A percentile compares a stretch with the other conserved stretches of the same genome.
Conservation (phyloP, 2,797 vertebrate genomes). For the Hippocampus kuda region DNA sequence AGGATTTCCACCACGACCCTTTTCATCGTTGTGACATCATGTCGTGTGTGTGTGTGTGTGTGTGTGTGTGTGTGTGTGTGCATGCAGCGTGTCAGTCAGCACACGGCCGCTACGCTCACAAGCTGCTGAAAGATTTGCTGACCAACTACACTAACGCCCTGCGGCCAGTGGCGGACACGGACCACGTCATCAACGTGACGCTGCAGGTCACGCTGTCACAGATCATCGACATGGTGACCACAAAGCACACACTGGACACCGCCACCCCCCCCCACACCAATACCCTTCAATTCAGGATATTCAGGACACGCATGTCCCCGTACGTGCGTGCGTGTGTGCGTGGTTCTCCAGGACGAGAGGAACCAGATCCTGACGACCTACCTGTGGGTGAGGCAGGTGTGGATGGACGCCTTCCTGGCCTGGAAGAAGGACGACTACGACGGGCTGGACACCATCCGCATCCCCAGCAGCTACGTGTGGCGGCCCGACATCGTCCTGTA, state of each 20-base stretch:
- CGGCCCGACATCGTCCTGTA: constrained; percentile 83
- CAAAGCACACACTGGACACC: background rate
- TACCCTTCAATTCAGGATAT: background rate
- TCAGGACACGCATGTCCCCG: too few relatives aligned
- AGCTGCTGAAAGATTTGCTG: constrained; percentile 76
- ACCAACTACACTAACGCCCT: constrained; percentile 80
- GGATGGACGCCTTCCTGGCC: constrained; percentile 77
- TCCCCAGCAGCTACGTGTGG: constrained; percentile 86
- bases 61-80: background rate
- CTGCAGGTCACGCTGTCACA: constrained; percentile 83
- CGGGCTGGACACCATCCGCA: constrained; percentile 78
- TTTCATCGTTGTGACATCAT: background rate
- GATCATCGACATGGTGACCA: constrained; percentile 85
- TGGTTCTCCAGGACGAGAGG: constrained; percentile 72
- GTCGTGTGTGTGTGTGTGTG: background rate
- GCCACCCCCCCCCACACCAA: too few relatives aligned
- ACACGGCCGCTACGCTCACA: constrained; percentile 73
- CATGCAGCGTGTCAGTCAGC: constrained; percentile 65
- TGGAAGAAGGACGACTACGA: constrained; percentile 80
- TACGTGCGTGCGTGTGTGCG: background rate
- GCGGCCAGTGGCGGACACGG: constrained; percentile 79
- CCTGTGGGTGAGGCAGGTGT: constrained; percentile 86
- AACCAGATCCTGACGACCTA: constrained; percentile 87
- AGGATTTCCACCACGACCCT: too few relatives aligned
- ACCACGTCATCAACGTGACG: constrained; percentile 79